Evolutionary conservation across 1,140 invertebrate genomes (phyloP).

Genomic region (Lepidostoma basale): DNA sequence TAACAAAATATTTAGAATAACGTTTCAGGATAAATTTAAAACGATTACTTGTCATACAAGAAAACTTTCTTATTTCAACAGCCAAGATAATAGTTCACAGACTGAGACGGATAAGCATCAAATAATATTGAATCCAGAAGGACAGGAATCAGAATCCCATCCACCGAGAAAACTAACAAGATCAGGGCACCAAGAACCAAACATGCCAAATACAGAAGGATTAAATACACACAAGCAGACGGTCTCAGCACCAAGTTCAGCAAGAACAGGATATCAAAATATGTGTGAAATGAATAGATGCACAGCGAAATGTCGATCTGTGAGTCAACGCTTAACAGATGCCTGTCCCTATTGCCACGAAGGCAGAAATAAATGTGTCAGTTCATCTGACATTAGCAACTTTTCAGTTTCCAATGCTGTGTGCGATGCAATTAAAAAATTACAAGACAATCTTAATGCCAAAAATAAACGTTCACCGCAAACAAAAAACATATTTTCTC

Average conservation of each 20-base stretch:
- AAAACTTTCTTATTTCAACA: neutral
- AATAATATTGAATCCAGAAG: neutral
- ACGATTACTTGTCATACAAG: no score
- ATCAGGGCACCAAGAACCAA: neutral
- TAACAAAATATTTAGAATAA: no score
- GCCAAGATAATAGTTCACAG: neutral
- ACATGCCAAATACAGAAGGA: neutral
- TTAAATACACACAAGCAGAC: neutral
- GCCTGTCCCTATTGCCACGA: neutral
- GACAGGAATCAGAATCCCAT: neutral
- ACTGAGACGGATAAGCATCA: neutral
- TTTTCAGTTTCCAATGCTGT: no score
- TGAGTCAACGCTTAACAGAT: neutral
- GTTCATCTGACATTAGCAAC: no score
- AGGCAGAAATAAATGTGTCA: neutral
- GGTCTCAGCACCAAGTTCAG: neutral
- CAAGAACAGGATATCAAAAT: neutral
- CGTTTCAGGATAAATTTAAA: no score
- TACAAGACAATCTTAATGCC: neutral
- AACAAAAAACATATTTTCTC: no score
- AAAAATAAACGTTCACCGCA: no score
- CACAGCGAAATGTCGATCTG: neutral
- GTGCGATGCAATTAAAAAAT: neutral
- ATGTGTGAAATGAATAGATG: neutral
- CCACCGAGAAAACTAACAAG: neutral